A percentile compares a stretch with the other conserved stretches of the same genome.
Evolutionary conservation across 2,797 vertebrate species (phyloP).

Genomic region (Pseudopleuronectes americanus): DNA sequence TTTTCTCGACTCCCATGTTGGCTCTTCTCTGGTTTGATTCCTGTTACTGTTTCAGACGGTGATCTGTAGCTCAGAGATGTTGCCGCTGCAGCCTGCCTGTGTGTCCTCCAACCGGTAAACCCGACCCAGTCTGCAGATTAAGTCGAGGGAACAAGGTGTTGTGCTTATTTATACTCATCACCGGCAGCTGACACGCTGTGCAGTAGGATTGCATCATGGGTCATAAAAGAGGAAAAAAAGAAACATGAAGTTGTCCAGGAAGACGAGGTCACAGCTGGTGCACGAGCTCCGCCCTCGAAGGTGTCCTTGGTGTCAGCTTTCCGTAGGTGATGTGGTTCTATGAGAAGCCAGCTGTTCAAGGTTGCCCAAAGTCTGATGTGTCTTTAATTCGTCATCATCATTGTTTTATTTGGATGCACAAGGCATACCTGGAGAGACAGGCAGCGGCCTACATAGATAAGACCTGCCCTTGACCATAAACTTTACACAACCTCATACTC

Average conservation of each 20-base stretch:
- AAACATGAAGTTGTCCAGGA: neutral
- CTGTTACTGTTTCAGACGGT: neutral
- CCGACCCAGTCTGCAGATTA: conserved; percentile 11
- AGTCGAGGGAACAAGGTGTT: neutral
- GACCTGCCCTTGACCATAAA: neutral
- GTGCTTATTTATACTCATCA: conserved; percentile 33
- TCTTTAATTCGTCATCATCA: conserved; percentile 1
- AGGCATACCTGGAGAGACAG: neutral
- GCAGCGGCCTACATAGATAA: conserved; percentile 44
- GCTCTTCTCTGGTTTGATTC: neutral
- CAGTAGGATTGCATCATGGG: conserved; percentile 25
- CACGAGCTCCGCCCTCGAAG: too few relatives aligned
- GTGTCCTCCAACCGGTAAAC: conserved; percentile 1
- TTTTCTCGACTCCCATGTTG: conserved; percentile 67
- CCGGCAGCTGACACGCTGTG: neutral
- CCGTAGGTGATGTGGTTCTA: neutral
- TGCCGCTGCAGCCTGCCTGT: neutral
- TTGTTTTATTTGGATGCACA: neutral
- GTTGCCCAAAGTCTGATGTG: neutral
- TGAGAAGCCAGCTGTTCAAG: neutral
- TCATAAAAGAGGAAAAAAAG: conserved; percentile 44
- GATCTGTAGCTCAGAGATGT: neutral
- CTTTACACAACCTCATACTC: neutral
- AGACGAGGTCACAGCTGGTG: neutral
- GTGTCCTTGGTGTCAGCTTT: neutral